Evolutionary conservation across 2,113 vertebrate genomes (phyloP).

Genomic region (Pituophis catenifer): DNA sequence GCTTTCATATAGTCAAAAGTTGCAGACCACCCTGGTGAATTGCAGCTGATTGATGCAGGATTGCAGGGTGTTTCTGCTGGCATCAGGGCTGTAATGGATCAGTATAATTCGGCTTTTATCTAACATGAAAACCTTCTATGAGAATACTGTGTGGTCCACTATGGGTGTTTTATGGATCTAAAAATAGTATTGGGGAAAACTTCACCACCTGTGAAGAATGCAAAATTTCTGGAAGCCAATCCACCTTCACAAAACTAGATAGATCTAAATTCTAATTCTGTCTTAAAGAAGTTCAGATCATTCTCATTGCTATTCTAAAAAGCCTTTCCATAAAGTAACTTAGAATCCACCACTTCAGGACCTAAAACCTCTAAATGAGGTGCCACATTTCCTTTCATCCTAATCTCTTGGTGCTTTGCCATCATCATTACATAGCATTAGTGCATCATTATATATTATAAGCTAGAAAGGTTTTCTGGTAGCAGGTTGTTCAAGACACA

Average conservation of each 20-base stretch:
- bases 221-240: conserved; percentile 17
- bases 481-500: neutral
- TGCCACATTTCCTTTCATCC: neutral
- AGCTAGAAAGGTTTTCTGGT: neutral
- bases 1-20: conserved; percentile 18
- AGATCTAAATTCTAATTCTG: conserved; percentile 3
- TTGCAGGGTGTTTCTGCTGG: conserved; percentile 31
- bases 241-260: conserved; percentile 25
- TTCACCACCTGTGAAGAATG: conserved; percentile 16
- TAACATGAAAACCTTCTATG: conserved; percentile 18
- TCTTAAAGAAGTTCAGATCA: neutral
- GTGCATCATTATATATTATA: neutral
- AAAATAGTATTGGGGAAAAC: conserved; percentile 9
- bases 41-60: conserved; percentile 31
- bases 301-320: neutral
- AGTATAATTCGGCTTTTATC: conserved; percentile 32
- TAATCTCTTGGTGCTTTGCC: neutral
- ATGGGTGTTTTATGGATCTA: conserved; percentile 24
- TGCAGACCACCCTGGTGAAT: conserved; percentile 19
- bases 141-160: conserved; percentile 31
- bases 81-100: conserved; percentile 22
- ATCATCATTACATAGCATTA: neutral
- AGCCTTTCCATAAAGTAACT: neutral
- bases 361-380: neutral
- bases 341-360: neutral